phyloP scores from a whole-genome alignment of 2,797 vertebrate genomes.

The Enteromius paludinosus region DNA sequence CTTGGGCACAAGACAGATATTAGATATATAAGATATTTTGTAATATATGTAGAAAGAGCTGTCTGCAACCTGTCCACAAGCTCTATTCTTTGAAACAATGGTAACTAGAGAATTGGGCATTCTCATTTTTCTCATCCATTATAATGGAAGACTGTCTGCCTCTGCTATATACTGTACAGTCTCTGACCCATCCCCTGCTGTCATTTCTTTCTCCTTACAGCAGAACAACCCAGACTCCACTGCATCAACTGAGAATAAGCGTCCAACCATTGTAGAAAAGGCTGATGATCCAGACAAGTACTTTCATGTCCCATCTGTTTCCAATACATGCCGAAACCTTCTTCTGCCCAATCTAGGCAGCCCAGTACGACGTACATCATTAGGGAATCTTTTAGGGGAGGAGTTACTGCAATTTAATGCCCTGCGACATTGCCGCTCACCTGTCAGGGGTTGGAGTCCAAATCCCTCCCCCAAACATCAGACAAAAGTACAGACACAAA shows the following conservation, averaged over 20 bases:
- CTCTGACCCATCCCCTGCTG: neutral
- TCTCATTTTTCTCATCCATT: neutral
- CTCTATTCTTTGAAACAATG: neutral
- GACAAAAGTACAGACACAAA: conserved; percentile 67
- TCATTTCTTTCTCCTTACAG: neutral
- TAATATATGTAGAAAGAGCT: neutral
- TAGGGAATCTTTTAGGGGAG: conserved; percentile 89
- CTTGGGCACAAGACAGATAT: neutral
- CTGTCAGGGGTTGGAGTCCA: conserved; percentile 76
- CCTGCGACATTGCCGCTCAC: conserved; percentile 83
- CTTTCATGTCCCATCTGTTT: conserved; percentile 78
- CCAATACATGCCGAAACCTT: conserved; percentile 79
- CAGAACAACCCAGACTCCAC: conserved; percentile 63
- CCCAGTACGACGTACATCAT: conserved; percentile 83
- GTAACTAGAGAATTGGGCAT: neutral
- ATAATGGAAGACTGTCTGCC: neutral
- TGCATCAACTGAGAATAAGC: conserved; percentile 73
- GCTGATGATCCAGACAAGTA: conserved; percentile 76
- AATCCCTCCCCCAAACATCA: conserved; percentile 77
- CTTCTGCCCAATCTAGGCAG: conserved; percentile 86
- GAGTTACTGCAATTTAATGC: conserved; percentile 88
- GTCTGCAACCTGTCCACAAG: neutral
- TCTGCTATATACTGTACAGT: neutral
- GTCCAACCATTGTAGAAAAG: conserved; percentile 83
- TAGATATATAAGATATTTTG: neutral